These are phyloP conservation scores for Troides oblongomaculatus DNA, from an alignment of 2,888 invertebrate genomes.

Conservation along the genomic window DNA sequence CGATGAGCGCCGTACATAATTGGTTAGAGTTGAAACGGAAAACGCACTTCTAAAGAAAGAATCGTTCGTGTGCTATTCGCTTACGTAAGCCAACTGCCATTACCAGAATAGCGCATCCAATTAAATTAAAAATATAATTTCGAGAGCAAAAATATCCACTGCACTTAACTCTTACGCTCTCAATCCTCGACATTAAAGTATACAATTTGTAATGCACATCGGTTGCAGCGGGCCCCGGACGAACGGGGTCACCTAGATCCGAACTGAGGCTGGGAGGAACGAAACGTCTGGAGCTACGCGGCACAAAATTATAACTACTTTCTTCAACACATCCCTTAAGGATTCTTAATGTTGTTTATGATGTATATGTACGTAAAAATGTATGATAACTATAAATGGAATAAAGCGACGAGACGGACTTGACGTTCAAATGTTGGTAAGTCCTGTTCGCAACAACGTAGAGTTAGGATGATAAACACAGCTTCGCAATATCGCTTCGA, in stretches of 20 bases:
- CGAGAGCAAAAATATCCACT: constrained; percentile 24
- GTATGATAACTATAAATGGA: no score
- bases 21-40: no score
- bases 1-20: no score
- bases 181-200: constrained; percentile 38
- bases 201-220: constrained; percentile 57
- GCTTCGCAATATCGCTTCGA: no score
- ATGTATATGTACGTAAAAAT: not conserved
- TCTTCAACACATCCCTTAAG: constrained; percentile 19
- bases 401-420: no score
- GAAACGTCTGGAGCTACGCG: constrained; percentile 30
- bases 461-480: no score
- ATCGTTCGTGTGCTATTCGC: constrained; percentile 7
- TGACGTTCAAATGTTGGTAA: no score
- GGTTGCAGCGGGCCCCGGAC: constrained; percentile 41
- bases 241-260: constrained; percentile 41
- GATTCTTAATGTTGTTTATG: constrained; percentile 4
- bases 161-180: constrained; percentile 27
- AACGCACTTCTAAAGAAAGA: not conserved
- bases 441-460: no score
- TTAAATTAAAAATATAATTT: constrained; percentile 28
- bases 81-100: constrained; percentile 12
- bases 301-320: constrained; percentile 19
- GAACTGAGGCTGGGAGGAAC: constrained; percentile 27
- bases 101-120: constrained; percentile 15